Conservation (phyloP, 2,888 invertebrate species). For the Coenonympha arcania region DNA sequence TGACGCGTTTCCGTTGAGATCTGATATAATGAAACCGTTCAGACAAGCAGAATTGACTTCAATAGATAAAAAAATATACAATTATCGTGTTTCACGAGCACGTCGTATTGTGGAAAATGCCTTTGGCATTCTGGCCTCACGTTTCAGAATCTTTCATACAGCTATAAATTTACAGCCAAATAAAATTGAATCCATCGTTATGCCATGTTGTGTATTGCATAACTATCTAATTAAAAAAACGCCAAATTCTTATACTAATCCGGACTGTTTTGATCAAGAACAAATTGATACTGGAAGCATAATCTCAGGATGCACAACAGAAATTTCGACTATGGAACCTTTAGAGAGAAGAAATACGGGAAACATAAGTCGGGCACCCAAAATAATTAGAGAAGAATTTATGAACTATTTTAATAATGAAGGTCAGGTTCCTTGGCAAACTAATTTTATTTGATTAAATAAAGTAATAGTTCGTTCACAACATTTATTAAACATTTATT, state of each 20-base stretch:
- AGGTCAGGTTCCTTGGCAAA: slow-evolving; percentile 4
- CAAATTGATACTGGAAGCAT: slow-evolving; percentile 2
- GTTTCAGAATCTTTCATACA: no score
- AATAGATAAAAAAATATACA: neutral
- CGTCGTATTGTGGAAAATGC: no score
- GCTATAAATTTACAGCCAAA: no score
- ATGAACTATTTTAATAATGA: slow-evolving; percentile 6
- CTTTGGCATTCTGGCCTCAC: no score
- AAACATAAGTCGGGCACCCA: slow-evolving; percentile 3
- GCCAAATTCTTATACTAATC: neutral
- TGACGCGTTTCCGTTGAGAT: slow-evolving; percentile 7
- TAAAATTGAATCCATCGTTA: neutral
- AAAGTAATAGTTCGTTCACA: neutral
- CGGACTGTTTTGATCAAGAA: slow-evolving; percentile 2
- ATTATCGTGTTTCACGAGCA: no score
- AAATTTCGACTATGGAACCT: slow-evolving; percentile 4
- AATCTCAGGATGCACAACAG: neutral
- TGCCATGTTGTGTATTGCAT: neutral
- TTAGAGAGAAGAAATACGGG: neutral
- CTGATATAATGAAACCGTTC: no score
- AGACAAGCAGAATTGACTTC: neutral
- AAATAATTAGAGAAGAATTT: slow-evolving; percentile 4
- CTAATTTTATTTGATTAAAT: neutral
- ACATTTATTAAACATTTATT: neutral
- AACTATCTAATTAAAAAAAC: neutral